phyloP scores from a whole-genome alignment of 1,140 invertebrate genomes.

The Drosophila tristis region DNA sequence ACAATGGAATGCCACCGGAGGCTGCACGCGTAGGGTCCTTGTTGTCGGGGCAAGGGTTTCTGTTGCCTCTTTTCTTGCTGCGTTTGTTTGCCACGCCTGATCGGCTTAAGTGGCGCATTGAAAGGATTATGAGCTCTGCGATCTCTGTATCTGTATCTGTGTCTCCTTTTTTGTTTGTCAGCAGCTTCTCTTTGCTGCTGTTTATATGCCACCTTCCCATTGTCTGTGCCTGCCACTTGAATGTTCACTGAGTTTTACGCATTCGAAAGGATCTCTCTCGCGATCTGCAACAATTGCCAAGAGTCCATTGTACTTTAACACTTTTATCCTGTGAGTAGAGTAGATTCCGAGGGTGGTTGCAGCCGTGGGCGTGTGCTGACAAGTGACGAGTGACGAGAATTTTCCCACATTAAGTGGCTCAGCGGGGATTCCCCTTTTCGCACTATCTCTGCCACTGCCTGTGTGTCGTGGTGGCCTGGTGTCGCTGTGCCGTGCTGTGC shows the following conservation, averaged over 20 bases:
- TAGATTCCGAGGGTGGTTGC: conserved; percentile 24
- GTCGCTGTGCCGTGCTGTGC: no score
- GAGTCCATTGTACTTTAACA: conserved; percentile 50
- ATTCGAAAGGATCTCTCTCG: conserved; percentile 56
- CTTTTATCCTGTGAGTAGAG: conserved; percentile 27
- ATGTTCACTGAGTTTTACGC: conserved; percentile 76
- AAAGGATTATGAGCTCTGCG: conserved; percentile 70
- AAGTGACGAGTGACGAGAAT: conserved; percentile 68
- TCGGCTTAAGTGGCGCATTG: conserved; percentile 82
- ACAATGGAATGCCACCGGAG: conserved; percentile 48
- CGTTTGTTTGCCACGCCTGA: conserved; percentile 38
- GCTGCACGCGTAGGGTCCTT: conserved; percentile 57
- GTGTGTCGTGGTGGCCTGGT: neutral
- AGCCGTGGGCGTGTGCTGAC: conserved; percentile 70
- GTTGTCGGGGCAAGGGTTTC: conserved; percentile 34
- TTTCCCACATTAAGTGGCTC: conserved; percentile 73
- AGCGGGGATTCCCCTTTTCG: conserved; percentile 36
- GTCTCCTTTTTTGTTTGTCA: conserved; percentile 14
- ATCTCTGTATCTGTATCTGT: conserved; percentile 24
- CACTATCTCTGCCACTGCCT: conserved; percentile 32
- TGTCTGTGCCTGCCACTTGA: conserved; percentile 49
- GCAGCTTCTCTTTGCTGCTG: conserved; percentile 26
- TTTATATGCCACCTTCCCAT: conserved; percentile 26
- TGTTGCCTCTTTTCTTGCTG: conserved; percentile 3
- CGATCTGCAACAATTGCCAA: conserved; percentile 59